phyloP scores from a whole-genome alignment of 2,888 invertebrate species.

The Eubasilissa splendida region DNA sequence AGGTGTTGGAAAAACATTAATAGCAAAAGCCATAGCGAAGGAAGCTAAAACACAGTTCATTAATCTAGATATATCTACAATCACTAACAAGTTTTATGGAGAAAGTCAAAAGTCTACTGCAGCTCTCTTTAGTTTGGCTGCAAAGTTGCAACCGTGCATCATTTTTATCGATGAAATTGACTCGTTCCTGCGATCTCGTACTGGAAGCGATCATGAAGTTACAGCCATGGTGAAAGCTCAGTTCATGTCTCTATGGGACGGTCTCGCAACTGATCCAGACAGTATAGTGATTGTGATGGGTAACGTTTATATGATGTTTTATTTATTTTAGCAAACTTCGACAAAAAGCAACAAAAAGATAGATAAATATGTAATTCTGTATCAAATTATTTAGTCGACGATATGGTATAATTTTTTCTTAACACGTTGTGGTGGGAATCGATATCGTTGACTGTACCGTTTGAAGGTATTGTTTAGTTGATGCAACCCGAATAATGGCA shows the following conservation, averaged over 20 bases:
- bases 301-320: conserved; percentile 28
- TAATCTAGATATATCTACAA: conserved; percentile 91
- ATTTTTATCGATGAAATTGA: conserved; percentile 99
- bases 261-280: conserved; percentile 88
- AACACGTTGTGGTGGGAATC: no score
- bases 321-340: no score
- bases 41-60: conserved; percentile 96
- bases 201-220: conserved; percentile 95
- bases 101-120: conserved; percentile 98
- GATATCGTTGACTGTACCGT: no score
- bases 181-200: conserved; percentile 93
- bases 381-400: no score
- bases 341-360: no score
- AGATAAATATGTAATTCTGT: no score
- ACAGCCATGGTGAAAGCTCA: conserved; percentile 99
- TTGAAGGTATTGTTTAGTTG: no score
- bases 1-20: conserved; percentile 97
- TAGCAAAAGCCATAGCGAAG: conserved; percentile 96
- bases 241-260: conserved; percentile 99
- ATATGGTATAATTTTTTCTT: no score
- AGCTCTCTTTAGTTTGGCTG: conserved; percentile 95
- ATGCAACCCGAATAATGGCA: no score
- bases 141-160: conserved; percentile 92
- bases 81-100: conserved; percentile 99
- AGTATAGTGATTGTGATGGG: conserved; percentile 95